phyloP scores from a whole-genome alignment of 2,888 invertebrate genomes.

The Helleia helle region DNA sequence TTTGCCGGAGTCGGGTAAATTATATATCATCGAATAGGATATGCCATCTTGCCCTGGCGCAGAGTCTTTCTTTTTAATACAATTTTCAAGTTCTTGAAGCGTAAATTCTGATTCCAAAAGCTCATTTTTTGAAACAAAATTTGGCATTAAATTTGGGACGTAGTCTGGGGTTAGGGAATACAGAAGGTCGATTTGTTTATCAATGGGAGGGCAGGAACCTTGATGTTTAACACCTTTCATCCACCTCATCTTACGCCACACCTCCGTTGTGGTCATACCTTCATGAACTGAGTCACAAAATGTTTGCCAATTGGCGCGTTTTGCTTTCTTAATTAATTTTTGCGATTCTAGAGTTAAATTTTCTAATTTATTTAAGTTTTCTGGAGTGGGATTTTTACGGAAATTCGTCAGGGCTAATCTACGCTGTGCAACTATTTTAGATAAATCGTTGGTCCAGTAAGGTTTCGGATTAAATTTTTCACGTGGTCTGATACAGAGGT shows the following conservation, averaged over 20 bases:
- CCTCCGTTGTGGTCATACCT: background rate
- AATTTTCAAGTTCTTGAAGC: background rate
- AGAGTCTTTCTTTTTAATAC: background rate
- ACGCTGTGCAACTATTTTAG: constrained; percentile 21
- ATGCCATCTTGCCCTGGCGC: too few species aligned
- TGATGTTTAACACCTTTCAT: background rate
- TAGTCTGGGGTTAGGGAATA: background rate
- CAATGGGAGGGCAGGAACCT: background rate
- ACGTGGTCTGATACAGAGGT: constrained; percentile 7
- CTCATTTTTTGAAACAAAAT: background rate
- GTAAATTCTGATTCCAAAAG: background rate
- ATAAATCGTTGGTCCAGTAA: constrained; percentile 21
- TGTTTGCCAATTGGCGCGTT: constrained; percentile 5
- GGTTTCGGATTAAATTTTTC: constrained; percentile 21
- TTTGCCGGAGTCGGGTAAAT: too few species aligned
- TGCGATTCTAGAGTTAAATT: constrained; percentile 11
- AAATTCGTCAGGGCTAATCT: constrained; percentile 19
- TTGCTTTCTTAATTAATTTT: constrained; percentile 15
- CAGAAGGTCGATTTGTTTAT: background rate
- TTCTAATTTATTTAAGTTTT: constrained; percentile 16
- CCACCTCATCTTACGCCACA: constrained; percentile 11
- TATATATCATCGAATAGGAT: too few species aligned
- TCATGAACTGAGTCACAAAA: constrained; percentile 13
- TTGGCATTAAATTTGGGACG: background rate
- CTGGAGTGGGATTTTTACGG: constrained; percentile 21